Evolutionary conservation across 2,888 invertebrate species (phyloP).

Genomic region (Phengaris arion): DNA sequence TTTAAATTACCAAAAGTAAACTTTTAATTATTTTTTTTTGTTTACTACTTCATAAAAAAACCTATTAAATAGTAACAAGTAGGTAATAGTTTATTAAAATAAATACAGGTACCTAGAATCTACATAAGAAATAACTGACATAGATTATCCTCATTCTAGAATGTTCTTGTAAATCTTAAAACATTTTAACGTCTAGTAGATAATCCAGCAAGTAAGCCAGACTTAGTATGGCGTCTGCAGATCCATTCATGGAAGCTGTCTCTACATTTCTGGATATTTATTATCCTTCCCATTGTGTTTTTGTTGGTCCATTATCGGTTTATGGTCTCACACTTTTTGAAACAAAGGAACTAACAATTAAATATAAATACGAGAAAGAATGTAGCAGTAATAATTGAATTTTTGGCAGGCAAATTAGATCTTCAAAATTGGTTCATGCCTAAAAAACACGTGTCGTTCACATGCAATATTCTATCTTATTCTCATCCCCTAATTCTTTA

Average conservation of each 20-base stretch:
- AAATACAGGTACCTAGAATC: not conserved
- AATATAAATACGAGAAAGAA: constrained; percentile 11
- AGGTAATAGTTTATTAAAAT: too few relatives aligned
- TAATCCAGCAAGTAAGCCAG: not conserved
- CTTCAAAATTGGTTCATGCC: too few relatives aligned
- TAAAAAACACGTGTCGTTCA: too few relatives aligned
- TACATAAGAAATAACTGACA: not conserved
- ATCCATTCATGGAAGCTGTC: constrained; percentile 16
- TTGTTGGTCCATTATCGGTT: constrained; percentile 15
- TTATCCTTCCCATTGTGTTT: constrained; percentile 3
- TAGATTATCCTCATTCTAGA: not conserved
- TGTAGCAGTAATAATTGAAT: not conserved
- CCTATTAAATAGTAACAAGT: too few relatives aligned
- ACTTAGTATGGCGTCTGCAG: not conserved
- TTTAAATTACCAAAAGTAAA: too few relatives aligned
- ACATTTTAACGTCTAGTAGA: not conserved
- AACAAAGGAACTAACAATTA: constrained; percentile 2
- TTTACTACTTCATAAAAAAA: too few relatives aligned
- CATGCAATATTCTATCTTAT: too few relatives aligned
- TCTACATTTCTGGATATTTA: constrained; percentile 1
- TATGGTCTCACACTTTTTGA: constrained; percentile 18
- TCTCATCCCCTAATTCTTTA: too few relatives aligned
- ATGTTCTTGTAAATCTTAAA: not conserved
- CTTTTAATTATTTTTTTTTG: too few relatives aligned
- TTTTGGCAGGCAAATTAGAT: not conserved